These are phyloP conservation scores for Scaptomyza reducta DNA, from an alignment of 2,888 invertebrate species.

Conservation along the genomic window DNA sequence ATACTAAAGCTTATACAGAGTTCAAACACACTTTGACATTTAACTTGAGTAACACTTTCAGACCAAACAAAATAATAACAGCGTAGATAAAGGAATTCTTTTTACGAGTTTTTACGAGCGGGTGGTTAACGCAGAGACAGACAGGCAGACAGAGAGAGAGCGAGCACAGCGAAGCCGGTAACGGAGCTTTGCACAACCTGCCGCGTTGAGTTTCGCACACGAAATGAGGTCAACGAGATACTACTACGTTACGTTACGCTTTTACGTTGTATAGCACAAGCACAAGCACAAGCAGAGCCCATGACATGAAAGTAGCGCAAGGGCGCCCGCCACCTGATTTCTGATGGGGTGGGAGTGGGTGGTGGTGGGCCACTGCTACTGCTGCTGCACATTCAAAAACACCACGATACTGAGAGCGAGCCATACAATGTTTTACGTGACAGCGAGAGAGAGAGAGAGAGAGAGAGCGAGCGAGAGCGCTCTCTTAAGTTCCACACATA, in stretches of 20 bases:
- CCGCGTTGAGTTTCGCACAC: constrained; percentile 81
- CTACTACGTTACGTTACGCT: constrained; percentile 57
- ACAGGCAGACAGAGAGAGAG: neutral
- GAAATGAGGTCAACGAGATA: constrained; percentile 83
- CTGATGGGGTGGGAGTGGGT: constrained; percentile 55
- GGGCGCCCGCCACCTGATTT: constrained; percentile 74
- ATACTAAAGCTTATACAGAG: constrained; percentile 38
- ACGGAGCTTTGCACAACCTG: constrained; percentile 72
- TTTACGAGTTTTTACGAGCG: constrained; percentile 14
- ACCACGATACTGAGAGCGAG: constrained; percentile 2
- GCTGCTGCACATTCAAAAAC: constrained; percentile 17
- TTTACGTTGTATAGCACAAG: constrained; percentile 19
- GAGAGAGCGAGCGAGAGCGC: constrained; percentile 1
- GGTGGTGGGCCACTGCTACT: constrained; percentile 31
- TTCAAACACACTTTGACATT: constrained; percentile 64
- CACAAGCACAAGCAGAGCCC: constrained; percentile 11
- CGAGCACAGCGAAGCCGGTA: constrained; percentile 9
- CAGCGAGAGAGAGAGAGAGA: neutral
- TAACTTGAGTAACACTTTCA: constrained; percentile 39
- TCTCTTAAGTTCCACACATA: constrained; percentile 58
- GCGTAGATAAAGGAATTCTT: constrained; percentile 15
- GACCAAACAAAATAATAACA: constrained; percentile 15
- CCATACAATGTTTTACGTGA: neutral
- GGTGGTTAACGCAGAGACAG: neutral
- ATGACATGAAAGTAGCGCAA: constrained; percentile 73